These are phyloP conservation scores for Stenoptilia bipunctidactyla DNA, from an alignment of 2,888 invertebrate genomes.

Conservation along the genomic window DNA sequence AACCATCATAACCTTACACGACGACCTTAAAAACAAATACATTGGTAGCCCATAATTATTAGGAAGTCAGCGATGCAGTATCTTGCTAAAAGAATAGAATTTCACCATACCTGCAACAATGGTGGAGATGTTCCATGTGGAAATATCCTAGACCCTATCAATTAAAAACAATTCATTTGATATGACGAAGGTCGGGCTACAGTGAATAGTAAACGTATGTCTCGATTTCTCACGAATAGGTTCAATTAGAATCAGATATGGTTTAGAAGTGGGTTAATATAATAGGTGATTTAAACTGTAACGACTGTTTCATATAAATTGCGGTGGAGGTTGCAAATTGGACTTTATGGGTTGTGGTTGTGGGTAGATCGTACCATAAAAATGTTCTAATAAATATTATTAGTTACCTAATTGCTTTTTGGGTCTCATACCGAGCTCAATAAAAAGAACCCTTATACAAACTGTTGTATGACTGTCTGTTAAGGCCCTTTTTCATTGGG, in stretches of 20 bases:
- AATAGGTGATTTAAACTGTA: conserved; percentile 1
- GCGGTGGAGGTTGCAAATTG: no score
- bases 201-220: neutral
- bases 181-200: neutral
- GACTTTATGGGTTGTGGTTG: no score
- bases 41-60: conserved; percentile 21
- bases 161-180: neutral
- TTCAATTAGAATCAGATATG: neutral
- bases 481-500: no score
- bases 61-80: conserved; percentile 24
- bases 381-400: no score
- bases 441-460: no score
- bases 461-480: no score
- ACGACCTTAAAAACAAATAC: neutral
- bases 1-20: neutral
- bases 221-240: neutral
- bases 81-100: conserved; percentile 28
- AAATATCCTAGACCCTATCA: conserved; percentile 9
- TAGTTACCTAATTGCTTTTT: no score
- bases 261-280: neutral
- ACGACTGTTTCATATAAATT: neutral
- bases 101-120: conserved; percentile 30
- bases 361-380: no score
- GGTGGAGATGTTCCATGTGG: conserved; percentile 22
- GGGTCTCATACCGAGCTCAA: no score